These are phyloP conservation scores for Delia radicum DNA, from an alignment of 1,140 invertebrate species.

Conservation along the genomic window DNA sequence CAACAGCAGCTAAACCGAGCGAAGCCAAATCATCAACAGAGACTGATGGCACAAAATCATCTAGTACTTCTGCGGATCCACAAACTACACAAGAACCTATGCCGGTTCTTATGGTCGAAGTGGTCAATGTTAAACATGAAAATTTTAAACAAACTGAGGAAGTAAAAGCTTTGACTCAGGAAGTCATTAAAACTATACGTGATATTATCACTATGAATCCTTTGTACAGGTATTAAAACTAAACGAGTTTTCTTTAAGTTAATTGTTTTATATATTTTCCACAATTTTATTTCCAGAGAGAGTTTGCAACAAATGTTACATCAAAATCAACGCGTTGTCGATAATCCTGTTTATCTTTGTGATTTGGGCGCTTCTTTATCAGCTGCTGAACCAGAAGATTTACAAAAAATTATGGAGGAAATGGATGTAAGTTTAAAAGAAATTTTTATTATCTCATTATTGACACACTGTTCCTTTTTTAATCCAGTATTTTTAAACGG, in stretches of 20 bases:
- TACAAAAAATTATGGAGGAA: slow-evolving; percentile 95
- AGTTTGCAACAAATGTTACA: slow-evolving; percentile 93
- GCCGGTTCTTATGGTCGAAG: slow-evolving; percentile 87
- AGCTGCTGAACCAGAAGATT: slow-evolving; percentile 85
- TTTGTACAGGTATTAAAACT: slow-evolving; percentile 67
- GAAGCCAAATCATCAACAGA: background rate
- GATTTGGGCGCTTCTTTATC: slow-evolving; percentile 95
- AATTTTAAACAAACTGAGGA: slow-evolving; percentile 91
- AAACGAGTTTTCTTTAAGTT: slow-evolving; percentile 7
- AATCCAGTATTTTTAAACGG: no score
- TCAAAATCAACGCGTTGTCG: slow-evolving; percentile 91
- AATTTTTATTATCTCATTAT: no score
- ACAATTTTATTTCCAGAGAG: slow-evolving; percentile 59
- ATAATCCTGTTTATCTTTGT: slow-evolving; percentile 98
- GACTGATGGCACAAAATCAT: background rate
- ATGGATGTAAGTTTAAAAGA: slow-evolving; percentile 65
- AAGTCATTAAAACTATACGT: slow-evolving; percentile 96
- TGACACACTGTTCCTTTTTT: no score
- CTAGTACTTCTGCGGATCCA: background rate
- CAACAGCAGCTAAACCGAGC: background rate
- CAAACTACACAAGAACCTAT: slow-evolving; percentile 44
- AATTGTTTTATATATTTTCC: background rate
- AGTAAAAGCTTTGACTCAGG: slow-evolving; percentile 95
- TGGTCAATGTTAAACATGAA: slow-evolving; percentile 90
- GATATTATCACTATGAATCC: slow-evolving; percentile 97